Evolutionary conservation across 2,888 invertebrate species (phyloP), one percentile per base, ranked within the genome.

Genomic region (Archips xylosteana): DNA sequence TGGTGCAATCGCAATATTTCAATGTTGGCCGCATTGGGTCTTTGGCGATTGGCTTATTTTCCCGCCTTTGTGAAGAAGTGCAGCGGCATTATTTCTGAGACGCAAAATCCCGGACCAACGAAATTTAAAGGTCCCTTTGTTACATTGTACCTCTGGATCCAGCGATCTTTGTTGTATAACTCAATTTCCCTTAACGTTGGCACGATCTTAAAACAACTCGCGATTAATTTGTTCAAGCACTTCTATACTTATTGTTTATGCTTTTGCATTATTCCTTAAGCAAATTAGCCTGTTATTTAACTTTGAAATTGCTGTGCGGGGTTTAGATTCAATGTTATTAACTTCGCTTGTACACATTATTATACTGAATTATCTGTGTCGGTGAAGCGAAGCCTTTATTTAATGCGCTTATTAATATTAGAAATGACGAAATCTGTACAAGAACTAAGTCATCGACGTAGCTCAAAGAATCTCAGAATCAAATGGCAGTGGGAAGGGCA

Each of bases 1-100:
- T 84, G 80, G 77, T 76, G 80, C 81, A 78, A 82, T 84, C 84
- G 81, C 80, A 77, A 84, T 84, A 84, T 83, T 83, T 86, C 83
- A 85, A 79, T 75, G 78, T 70, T 81, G 76, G 71, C 71, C 67
- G 65, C 75, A 57, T 70, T 13, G 60, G 71, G 73, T 71, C 68
- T 74, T 78, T 77, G 77, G 76, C 68, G 47, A 47, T 12, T 47
- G 60, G 60, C 6, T 60, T 47, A 68, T 47, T 45, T 32, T 47
- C 36, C 47, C 49, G 45, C 59, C 23, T 49, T 61, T 61, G 3
- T 36, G 10, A 8, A 9, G 8, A 54, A 54, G 54, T 23, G 23
- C 23, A 32, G 32, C 12, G 57, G 32, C 23, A 0, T 57, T 6
- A 45, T 57, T 57, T 57, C 57, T 57, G 32, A 23, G 10, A 32